These are phyloP conservation scores for Pongo pygmaeus DNA, from an alignment of 2,113 vertebrate species.

Conservation along the genomic window DNA sequence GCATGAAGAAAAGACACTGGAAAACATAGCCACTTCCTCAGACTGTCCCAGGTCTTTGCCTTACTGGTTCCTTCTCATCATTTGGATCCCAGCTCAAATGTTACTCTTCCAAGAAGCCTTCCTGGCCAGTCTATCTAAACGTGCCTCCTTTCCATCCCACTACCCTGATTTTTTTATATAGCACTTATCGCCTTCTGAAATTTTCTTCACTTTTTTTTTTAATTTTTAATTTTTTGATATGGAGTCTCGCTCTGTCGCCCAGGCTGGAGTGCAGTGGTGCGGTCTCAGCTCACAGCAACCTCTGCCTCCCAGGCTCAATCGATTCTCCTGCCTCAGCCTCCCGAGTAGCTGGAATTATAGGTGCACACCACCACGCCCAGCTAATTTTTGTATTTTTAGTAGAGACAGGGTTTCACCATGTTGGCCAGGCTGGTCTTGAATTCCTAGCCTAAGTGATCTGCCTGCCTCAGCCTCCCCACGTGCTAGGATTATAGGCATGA, in stretches of 20 bases:
- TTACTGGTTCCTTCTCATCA: background rate
- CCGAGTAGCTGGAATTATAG: background rate
- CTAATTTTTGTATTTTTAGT: no score
- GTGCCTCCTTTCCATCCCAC: background rate
- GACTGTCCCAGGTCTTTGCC: background rate
- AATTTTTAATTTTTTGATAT: background rate
- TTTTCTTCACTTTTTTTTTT: background rate
- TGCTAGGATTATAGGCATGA: background rate
- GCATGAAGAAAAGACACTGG: background rate
- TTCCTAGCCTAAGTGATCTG: background rate
- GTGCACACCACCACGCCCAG: rapidly evolving
- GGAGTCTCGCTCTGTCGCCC: background rate
- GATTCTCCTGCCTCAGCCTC: background rate
- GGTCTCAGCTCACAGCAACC: background rate
- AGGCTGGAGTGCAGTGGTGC: background rate
- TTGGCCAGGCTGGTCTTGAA: no score
- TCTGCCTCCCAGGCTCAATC: background rate
- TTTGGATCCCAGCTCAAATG: background rate
- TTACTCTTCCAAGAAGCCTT: background rate
- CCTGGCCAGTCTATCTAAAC: background rate
- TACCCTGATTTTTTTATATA: background rate
- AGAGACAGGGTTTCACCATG: no score
- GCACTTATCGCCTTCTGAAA: background rate
- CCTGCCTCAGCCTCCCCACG: background rate
- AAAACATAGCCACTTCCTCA: background rate